Evolutionary conservation across 1,140 invertebrate genomes (phyloP).

Genomic region (Scylla paramamosain): DNA sequence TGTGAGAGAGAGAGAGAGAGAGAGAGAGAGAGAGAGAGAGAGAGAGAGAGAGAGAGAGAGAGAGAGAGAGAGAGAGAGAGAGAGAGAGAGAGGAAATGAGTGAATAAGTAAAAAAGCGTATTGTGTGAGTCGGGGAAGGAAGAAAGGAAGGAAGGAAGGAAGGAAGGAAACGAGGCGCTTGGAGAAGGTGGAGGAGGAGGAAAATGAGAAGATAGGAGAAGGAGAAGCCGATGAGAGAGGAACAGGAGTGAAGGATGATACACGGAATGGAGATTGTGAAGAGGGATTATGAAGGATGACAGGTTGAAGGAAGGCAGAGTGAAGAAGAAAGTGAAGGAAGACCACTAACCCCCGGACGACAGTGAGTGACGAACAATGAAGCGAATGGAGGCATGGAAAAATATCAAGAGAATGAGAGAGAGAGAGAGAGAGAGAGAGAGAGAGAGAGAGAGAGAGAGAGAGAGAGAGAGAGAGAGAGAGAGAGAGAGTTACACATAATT

Average conservation of each 20-base stretch:
- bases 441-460: too few species aligned
- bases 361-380: not conserved
- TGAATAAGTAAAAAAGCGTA: not conserved
- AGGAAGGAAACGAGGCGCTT: not conserved
- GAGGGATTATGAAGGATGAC: not conserved
- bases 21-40: not conserved
- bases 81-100: not conserved
- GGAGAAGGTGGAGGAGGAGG: too few species aligned
- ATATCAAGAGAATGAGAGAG: not conserved
- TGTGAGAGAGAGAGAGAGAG: not conserved
- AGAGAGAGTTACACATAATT: not conserved
- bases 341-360: not conserved
- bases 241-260: conserved; percentile 11
- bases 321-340: conserved; percentile 6
- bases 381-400: not conserved
- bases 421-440: not conserved
- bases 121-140: not conserved
- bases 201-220: not conserved
- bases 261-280: not conserved
- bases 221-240: not conserved
- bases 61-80: conserved; percentile 41
- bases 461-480: not conserved
- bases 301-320: conserved; percentile 24
- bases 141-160: too few species aligned
- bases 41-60: conserved; percentile 41